These are phyloP conservation scores for Peromyscus eremicus DNA, from an alignment of 2,797 vertebrate genomes.

Conservation along the genomic window DNA sequence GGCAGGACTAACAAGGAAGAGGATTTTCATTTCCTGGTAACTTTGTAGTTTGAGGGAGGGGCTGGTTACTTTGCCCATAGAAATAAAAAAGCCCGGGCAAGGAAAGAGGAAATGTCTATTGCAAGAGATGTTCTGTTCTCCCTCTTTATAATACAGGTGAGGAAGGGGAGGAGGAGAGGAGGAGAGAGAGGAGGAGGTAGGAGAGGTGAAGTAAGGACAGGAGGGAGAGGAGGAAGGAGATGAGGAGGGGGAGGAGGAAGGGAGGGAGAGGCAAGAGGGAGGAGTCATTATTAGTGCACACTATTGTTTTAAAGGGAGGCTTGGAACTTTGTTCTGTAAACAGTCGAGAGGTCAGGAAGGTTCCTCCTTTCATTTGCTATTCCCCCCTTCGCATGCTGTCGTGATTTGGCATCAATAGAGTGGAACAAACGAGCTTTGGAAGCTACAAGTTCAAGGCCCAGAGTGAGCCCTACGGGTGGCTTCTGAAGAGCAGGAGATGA, in stretches of 20 bases:
- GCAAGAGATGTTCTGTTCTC: not conserved
- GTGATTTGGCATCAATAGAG: not conserved
- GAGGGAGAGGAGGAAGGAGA: not conserved
- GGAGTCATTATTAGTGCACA: not conserved
- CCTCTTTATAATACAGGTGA: not conserved
- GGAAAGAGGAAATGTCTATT: not conserved
- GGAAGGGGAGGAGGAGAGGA: too few species aligned
- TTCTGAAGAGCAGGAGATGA: not conserved
- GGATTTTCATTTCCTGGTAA: not conserved
- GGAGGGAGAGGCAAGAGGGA: not conserved
- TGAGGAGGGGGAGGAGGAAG: too few species aligned
- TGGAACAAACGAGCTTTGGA: not conserved
- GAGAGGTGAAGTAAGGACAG: not conserved
- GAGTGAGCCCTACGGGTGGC: not conserved
- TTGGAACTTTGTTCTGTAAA: not conserved
- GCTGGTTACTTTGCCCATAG: not conserved
- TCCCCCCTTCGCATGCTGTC: not conserved
- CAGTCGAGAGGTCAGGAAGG: not conserved
- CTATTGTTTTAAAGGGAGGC: not conserved
- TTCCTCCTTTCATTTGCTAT: not conserved
- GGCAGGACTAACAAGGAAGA: not conserved
- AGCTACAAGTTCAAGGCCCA: not conserved
- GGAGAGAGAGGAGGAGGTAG: not conserved
- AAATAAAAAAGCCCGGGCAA: not conserved
- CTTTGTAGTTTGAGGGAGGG: not conserved